phyloP scores from a whole-genome alignment of 2,888 invertebrate species.

The Acanthosoma haemorrhoidale region DNA sequence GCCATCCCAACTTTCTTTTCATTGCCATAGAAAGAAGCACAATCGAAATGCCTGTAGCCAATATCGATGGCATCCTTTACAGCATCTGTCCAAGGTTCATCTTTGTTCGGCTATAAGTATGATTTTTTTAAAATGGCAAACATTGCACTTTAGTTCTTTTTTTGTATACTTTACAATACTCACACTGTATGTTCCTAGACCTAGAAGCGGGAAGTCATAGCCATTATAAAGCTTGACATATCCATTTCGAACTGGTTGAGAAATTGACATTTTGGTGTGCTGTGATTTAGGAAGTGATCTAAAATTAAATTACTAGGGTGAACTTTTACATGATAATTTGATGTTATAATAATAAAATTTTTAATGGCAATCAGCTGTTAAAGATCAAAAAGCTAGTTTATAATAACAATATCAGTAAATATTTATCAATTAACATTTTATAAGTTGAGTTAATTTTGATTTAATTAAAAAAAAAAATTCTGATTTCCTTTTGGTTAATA shows the following conservation, averaged over 20 bases:
- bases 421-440: no score
- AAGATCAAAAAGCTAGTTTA: no score
- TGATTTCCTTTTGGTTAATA: no score
- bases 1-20: slow-evolving; percentile 66
- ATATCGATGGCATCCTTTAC: slow-evolving; percentile 66
- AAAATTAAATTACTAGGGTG: background rate
- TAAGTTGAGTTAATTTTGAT: no score
- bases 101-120: background rate
- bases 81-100: slow-evolving; percentile 50
- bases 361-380: background rate
- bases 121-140: background rate
- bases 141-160: background rate
- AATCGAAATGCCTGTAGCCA: slow-evolving; percentile 73
- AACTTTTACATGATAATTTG: background rate
- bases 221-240: slow-evolving; percentile 46
- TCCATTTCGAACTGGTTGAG: background rate
- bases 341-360: background rate
- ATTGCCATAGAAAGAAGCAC: slow-evolving; percentile 64
- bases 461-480: no score
- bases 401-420: no score
- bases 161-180: slow-evolving; percentile 4
- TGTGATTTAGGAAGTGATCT: no score
- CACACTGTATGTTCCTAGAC: slow-evolving; percentile 48
- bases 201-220: slow-evolving; percentile 46
- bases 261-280: background rate